These are phyloP conservation scores for Circaetus gallicus DNA, from an alignment of 2,113 vertebrate genomes.

Conservation along the genomic window DNA sequence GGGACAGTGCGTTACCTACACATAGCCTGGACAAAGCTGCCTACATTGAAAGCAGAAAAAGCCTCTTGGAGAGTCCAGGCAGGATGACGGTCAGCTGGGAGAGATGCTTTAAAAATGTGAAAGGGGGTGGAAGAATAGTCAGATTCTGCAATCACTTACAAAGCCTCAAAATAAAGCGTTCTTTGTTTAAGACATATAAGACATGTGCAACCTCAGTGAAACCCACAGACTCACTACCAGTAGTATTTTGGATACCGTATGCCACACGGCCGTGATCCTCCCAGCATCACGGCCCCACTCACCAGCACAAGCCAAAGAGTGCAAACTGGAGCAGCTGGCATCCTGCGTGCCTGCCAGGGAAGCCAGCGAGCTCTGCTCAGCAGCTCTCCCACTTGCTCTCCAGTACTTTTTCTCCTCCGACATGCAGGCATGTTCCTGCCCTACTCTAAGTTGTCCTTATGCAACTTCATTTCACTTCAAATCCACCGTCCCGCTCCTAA, in stretches of 20 bases:
- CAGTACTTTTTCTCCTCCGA: not conserved
- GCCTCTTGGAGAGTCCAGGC: not conserved
- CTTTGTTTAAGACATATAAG: fast-evolving
- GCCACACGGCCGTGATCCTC: not conserved
- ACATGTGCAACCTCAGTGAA: not conserved
- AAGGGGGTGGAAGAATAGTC: not conserved
- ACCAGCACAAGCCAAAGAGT: not conserved
- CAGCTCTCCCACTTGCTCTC: not conserved
- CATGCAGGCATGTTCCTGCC: not conserved
- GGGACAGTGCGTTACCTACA: not conserved
- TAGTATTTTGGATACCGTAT: not conserved
- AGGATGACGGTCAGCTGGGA: not conserved
- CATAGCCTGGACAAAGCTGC: not conserved
- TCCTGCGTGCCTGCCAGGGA: not conserved
- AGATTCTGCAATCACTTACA: not conserved
- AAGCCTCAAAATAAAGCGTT: not conserved
- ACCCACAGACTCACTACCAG: not conserved
- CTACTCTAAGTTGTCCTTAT: not conserved
- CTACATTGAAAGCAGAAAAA: not conserved
- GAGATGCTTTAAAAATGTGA: not conserved
- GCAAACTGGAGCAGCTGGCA: not conserved
- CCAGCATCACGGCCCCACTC: not conserved
- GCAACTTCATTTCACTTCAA: not conserved
- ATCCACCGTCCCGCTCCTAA: not conserved
- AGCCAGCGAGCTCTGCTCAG: fast-evolving